These are phyloP conservation scores for Leucosticte australis DNA, from an alignment of 2,113 vertebrate genomes.

Conservation along the genomic window DNA sequence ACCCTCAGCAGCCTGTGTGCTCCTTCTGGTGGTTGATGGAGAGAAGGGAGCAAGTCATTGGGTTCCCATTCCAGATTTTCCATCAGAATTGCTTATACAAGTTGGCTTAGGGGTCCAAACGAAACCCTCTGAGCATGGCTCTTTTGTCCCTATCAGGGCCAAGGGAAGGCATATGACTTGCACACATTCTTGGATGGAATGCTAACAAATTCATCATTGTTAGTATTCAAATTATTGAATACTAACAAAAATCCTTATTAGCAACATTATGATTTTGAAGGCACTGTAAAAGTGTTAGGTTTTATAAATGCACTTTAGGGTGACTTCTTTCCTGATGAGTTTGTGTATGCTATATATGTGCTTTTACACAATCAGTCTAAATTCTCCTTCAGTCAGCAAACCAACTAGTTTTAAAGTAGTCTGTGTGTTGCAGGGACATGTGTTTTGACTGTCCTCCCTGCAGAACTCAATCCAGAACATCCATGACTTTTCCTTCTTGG, in stretches of 20 bases:
- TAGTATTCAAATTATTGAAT: neutral
- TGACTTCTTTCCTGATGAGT: neutral
- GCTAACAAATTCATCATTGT: neutral
- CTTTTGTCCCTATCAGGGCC: neutral
- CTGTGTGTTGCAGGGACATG: neutral
- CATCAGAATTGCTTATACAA: neutral
- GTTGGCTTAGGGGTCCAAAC: neutral
- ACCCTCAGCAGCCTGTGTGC: accelerated
- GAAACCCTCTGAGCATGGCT: accelerated
- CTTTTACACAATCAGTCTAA: neutral
- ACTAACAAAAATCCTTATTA: neutral
- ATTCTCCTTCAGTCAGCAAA: neutral
- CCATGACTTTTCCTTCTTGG: neutral
- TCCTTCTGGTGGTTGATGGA: neutral
- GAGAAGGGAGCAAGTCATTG: neutral
- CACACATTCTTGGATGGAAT: neutral
- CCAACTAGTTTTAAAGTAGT: neutral
- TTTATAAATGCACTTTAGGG: neutral
- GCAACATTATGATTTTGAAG: neutral
- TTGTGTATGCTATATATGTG: neutral
- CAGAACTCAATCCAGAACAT: neutral
- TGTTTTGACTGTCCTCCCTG: neutral
- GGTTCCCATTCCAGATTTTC: neutral
- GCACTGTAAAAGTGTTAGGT: neutral
- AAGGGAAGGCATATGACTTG: neutral